Evolutionary conservation across 2,113 vertebrate species (phyloP).

Genomic region (Dicrurus megarhynchus): DNA sequence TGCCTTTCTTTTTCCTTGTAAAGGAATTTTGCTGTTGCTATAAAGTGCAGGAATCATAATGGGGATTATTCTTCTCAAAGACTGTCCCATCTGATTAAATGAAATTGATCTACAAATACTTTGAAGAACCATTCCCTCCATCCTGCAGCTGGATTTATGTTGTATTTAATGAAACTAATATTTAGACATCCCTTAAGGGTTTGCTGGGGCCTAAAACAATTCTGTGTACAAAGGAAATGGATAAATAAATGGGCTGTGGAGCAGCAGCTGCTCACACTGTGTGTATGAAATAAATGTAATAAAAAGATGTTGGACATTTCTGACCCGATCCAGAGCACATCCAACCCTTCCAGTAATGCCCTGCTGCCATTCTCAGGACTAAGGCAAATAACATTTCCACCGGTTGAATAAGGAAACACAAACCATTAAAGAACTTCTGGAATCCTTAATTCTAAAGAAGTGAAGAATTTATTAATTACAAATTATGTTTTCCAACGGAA

Average conservation of each 20-base stretch:
- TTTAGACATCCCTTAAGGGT: background rate
- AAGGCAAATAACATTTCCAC: background rate
- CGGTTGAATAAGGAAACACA: background rate
- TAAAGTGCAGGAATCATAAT: background rate
- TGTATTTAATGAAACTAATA: background rate
- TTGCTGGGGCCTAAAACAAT: background rate
- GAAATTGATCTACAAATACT: background rate
- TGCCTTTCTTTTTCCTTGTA: background rate
- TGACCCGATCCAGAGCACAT: background rate
- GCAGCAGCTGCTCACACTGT: background rate
- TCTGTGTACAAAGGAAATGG: background rate
- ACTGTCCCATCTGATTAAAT: background rate
- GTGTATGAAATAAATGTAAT: background rate
- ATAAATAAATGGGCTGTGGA: background rate
- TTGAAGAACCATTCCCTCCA: background rate
- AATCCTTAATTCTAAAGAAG: background rate
- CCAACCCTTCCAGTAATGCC: background rate
- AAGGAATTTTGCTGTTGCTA: background rate
- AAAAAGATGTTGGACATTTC: background rate
- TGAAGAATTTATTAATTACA: constrained; percentile 39
- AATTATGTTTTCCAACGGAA: background rate
- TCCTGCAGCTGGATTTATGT: background rate
- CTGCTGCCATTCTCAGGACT: background rate
- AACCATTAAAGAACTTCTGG: background rate
- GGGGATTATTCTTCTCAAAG: background rate